Evolutionary conservation across 2,797 vertebrate species (phyloP).

Genomic region (Girardinus metallicus): DNA sequence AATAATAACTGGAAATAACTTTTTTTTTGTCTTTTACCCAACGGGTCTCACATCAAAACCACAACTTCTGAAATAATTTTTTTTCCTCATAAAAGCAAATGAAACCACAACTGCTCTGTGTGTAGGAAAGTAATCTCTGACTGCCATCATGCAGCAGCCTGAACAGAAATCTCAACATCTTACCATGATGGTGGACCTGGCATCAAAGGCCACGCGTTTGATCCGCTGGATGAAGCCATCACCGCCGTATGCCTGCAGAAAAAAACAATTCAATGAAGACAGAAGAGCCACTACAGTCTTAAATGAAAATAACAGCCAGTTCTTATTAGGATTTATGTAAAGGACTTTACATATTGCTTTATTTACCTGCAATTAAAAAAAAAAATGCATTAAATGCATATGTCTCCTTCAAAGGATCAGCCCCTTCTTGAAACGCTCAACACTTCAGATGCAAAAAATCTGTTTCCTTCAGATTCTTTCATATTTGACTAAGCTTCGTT

Average conservation of each 20-base stretch:
- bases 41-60: background rate
- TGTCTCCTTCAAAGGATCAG: background rate
- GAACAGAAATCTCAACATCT: slow-evolving; percentile 59
- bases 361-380: background rate
- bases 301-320: no score
- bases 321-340: background rate
- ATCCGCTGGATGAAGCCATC: slow-evolving; percentile 93
- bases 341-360: background rate
- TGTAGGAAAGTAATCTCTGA: slow-evolving; percentile 1
- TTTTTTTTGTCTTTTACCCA: background rate
- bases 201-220: slow-evolving; percentile 92
- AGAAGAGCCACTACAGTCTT: background rate
- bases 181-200: slow-evolving; percentile 92
- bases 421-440: background rate
- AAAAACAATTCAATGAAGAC: slow-evolving; percentile 20
- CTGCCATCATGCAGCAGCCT: background rate
- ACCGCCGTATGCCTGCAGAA: slow-evolving; percentile 90
- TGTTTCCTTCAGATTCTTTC: background rate
- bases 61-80: background rate
- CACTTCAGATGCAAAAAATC: background rate
- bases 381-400: background rate
- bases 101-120: background rate
- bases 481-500: background rate
- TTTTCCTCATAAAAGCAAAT: background rate
- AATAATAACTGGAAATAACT: background rate